Conservation (phyloP, 53 echinoderm and acorn worm genomes). For the Mesocentrotus franciscanus region DNA sequence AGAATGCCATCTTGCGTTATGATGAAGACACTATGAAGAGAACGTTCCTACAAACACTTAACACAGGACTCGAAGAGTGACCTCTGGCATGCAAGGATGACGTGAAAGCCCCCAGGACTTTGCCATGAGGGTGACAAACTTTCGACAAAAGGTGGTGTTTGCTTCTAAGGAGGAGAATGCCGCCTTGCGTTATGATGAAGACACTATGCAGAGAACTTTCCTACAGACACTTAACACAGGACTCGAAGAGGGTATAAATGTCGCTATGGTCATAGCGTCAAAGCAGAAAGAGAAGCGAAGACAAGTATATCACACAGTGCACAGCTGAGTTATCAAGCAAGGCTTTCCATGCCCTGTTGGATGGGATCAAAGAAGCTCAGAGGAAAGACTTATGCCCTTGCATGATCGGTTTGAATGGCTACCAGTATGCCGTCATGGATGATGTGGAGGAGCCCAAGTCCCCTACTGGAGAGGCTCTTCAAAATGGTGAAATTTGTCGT, state of each 20-base stretch:
- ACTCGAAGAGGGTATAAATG: conserved; percentile 21
- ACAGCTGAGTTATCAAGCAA: not conserved
- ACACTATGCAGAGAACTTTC: too few relatives aligned
- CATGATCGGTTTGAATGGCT: not conserved
- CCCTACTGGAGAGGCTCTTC: not conserved
- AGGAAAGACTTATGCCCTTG: not conserved
- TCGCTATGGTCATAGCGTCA: not conserved
- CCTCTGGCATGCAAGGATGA: conserved; percentile 45
- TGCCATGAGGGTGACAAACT: conserved; percentile 55
- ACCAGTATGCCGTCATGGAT: not conserved
- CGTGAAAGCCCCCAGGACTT: conserved; percentile 64
- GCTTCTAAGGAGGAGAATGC: too few relatives aligned
- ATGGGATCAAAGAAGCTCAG: not conserved
- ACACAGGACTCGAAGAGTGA: not conserved
- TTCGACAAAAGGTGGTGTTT: too few relatives aligned
- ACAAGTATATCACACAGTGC: conserved; percentile 52
- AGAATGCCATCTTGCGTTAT: not conserved
- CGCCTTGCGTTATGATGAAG: too few relatives aligned
- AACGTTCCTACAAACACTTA: too few relatives aligned
- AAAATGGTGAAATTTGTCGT: not conserved
- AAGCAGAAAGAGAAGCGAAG: conserved; percentile 27
- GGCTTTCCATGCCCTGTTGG: not conserved
- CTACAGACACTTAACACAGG: too few relatives aligned
- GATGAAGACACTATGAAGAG: conserved; percentile 39
- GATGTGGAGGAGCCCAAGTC: too few relatives aligned